A percentile compares a stretch with the other conserved stretches of the same genome.
phyloP scores from a whole-genome alignment of 2,888 invertebrate genomes.

The Zelleria hepariella region DNA sequence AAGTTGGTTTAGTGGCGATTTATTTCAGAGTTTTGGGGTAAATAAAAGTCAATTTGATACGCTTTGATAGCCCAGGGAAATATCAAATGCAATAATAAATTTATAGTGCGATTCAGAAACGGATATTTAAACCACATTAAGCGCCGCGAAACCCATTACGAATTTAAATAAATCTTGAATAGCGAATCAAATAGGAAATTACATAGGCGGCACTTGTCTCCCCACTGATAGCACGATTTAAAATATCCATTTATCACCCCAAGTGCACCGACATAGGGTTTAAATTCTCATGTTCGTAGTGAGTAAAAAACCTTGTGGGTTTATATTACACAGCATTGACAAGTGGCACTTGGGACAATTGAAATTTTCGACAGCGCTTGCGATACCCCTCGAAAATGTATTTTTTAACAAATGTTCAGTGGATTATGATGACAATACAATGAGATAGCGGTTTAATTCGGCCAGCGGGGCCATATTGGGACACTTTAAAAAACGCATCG shows the following conservation, averaged over 20 bases:
- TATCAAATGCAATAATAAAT: not conserved
- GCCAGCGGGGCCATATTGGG: conserved; percentile 52
- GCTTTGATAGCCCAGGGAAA: too few species aligned
- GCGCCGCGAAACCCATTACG: not conserved
- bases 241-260: not conserved
- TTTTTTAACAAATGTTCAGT: conserved; percentile 70
- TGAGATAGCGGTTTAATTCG: conserved; percentile 41
- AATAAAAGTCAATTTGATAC: too few species aligned
- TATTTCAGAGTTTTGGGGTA: not conserved
- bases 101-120: conserved; percentile 7
- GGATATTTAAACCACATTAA: conserved; percentile 15
- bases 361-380: conserved; percentile 49
- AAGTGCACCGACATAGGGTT: conserved; percentile 10
- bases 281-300: conserved; percentile 10
- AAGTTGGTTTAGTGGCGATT: not conserved
- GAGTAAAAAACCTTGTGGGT: conserved; percentile 13
- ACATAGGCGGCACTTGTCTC: conserved; percentile 6
- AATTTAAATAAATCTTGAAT: conserved; percentile 7
- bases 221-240: not conserved
- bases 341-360: conserved; percentile 61
- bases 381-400: conserved; percentile 54
- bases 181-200: conserved; percentile 9
- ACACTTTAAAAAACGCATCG: conserved; percentile 65
- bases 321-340: conserved; percentile 17
- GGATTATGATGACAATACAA: conserved; percentile 33